phyloP scores from a whole-genome alignment of 1,140 invertebrate genomes.

The Rhopalosiphum maidis region DNA sequence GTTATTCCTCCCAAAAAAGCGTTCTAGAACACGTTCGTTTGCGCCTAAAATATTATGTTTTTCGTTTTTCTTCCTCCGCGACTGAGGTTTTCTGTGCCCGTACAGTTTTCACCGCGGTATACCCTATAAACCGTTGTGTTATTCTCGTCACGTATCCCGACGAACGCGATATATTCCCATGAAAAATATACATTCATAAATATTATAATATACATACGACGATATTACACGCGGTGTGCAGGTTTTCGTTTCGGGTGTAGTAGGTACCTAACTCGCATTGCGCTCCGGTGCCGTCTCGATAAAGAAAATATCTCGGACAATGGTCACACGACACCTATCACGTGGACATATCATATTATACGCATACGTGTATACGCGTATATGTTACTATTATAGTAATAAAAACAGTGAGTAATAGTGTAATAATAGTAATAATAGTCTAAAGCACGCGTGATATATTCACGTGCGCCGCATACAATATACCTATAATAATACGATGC shows the following conservation, averaged over 20 bases:
- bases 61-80: background rate
- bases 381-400: background rate
- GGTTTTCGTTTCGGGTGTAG: background rate
- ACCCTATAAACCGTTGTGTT: background rate
- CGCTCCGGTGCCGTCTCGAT: background rate
- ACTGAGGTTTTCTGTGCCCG: background rate
- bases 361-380: background rate
- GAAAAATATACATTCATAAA: background rate
- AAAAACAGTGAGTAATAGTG: background rate
- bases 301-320: constrained; percentile 34
- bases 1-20: background rate
- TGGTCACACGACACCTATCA: constrained; percentile 31
- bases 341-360: background rate
- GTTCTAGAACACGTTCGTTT: background rate
- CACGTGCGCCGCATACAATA: background rate
- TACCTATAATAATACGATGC: too few species aligned
- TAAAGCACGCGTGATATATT: background rate
- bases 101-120: background rate
- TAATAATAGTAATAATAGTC: background rate
- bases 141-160: constrained; percentile 30
- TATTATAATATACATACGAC: background rate
- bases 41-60: background rate
- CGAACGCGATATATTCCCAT: background rate
- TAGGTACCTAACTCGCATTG: too few species aligned
- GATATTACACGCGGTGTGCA: background rate